Conservation (phyloP, 1,140 invertebrate species). For the Neodiprion pinetum region DNA sequence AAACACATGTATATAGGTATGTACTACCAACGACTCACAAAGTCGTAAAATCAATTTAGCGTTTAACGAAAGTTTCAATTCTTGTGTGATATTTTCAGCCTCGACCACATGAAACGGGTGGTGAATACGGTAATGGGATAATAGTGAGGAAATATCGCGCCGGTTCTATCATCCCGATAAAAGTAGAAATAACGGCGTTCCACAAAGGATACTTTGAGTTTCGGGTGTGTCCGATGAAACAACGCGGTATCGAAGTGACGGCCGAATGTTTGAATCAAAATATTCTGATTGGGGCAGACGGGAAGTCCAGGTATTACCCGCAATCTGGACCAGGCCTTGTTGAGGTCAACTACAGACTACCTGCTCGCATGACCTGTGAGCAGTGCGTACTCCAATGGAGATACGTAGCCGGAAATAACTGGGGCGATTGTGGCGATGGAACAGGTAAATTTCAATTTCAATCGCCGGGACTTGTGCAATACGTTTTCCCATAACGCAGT, state of each 20-base stretch:
- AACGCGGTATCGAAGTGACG: constrained; percentile 63
- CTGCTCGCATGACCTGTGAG: constrained; percentile 71
- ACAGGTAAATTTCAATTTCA: constrained; percentile 39
- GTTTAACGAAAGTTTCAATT: too few species aligned
- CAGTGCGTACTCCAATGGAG: constrained; percentile 86
- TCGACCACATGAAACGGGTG: constrained; percentile 83
- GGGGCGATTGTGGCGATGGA: constrained; percentile 77
- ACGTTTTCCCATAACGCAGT: too few species aligned
- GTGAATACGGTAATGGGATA: constrained; percentile 81
- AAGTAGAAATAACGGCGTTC: constrained; percentile 79
- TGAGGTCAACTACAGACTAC: constrained; percentile 75
- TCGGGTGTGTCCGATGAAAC: constrained; percentile 75
- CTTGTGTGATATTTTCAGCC: constrained; percentile 60
- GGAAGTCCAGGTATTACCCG: constrained; percentile 72
- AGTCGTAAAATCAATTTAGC: too few species aligned
- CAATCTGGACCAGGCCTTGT: constrained; percentile 79
- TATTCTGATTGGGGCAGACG: constrained; percentile 67
- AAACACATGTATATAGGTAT: too few species aligned
- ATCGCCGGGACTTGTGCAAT: too few species aligned
- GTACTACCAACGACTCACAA: background rate
- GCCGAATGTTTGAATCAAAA: constrained; percentile 81
- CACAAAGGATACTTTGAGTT: constrained; percentile 91
- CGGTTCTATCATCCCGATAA: constrained; percentile 72
- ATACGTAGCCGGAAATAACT: constrained; percentile 82
- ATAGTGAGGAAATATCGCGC: constrained; percentile 78